phyloP scores from a whole-genome alignment of 2,888 invertebrate genomes.

The Pollenia griseotomentosa region DNA sequence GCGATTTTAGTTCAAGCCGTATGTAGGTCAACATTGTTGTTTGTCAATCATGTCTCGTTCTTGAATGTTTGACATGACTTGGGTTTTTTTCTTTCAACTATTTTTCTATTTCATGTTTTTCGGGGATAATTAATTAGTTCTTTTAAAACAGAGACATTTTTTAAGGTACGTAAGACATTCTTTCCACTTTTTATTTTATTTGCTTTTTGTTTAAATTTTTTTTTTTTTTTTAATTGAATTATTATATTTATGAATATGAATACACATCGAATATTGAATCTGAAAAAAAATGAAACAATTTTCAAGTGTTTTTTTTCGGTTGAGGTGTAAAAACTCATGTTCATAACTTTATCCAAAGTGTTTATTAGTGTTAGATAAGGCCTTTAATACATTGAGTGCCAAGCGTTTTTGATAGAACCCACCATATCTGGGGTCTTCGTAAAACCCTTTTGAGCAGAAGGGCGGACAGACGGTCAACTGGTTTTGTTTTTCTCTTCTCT shows the following conservation, averaged over 20 bases:
- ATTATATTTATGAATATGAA: slow-evolving; percentile 48
- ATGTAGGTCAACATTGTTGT: slow-evolving; percentile 72
- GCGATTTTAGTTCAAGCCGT: slow-evolving; percentile 46
- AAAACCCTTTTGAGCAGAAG: no score
- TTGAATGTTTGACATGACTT: slow-evolving; percentile 72
- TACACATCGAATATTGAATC: no score
- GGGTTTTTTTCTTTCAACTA: slow-evolving; percentile 23
- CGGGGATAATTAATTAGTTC: slow-evolving; percentile 69
- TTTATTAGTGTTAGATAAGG: no score
- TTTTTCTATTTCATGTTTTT: slow-evolving; percentile 60
- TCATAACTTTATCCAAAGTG: no score
- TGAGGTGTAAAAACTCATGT: no score
- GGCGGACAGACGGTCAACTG: no score
- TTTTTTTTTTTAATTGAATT: slow-evolving; percentile 1
- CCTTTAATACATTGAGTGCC: no score
- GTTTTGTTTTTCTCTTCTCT: no score
- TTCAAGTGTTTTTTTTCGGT: no score
- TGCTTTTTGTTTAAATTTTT: slow-evolving; percentile 16
- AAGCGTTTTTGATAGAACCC: no score
- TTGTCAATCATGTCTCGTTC: slow-evolving; percentile 72
- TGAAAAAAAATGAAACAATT: no score
- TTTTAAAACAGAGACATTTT: slow-evolving; percentile 67
- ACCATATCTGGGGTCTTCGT: no score
- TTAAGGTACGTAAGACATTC: slow-evolving; percentile 56
- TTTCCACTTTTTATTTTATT: slow-evolving; percentile 18